Evolutionary conservation across 2,113 vertebrate genomes (phyloP).

Genomic region (Callipepla squamata): DNA sequence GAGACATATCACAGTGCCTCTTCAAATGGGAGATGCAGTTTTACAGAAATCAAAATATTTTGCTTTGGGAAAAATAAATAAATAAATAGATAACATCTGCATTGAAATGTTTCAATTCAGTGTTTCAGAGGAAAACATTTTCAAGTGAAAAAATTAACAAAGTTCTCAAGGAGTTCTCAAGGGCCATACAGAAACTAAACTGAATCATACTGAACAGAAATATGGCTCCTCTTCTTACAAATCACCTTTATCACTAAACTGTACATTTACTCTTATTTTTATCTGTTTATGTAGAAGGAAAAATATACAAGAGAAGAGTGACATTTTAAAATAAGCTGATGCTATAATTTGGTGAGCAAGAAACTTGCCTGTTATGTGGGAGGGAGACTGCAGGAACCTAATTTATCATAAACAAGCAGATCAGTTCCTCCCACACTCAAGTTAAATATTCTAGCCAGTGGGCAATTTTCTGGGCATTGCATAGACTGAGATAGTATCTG

Average conservation of each 20-base stretch:
- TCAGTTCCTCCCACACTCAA: neutral
- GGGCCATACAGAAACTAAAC: neutral
- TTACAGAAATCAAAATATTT: neutral
- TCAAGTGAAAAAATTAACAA: neutral
- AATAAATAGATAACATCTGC: neutral
- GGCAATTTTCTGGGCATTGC: neutral
- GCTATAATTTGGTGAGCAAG: neutral
- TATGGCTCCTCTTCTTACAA: neutral
- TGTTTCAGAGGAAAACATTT: neutral
- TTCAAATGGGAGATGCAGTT: neutral
- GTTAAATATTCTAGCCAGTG: conserved; percentile 21
- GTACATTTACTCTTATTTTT: neutral
- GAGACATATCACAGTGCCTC: neutral
- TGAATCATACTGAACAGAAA: neutral
- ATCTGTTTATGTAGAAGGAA: neutral
- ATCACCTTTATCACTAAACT: neutral
- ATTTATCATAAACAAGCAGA: conserved; percentile 39
- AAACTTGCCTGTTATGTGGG: neutral
- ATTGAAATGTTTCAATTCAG: neutral
- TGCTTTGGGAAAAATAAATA: neutral
- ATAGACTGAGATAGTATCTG: neutral
- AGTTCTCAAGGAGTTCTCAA: neutral
- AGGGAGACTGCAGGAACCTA: neutral
- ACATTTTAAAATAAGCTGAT: conserved; percentile 17
- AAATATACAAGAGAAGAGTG: neutral